Evolutionary conservation across 2,113 vertebrate species (phyloP).

Genomic region (Sinocyclocheilus anshuiensis): DNA sequence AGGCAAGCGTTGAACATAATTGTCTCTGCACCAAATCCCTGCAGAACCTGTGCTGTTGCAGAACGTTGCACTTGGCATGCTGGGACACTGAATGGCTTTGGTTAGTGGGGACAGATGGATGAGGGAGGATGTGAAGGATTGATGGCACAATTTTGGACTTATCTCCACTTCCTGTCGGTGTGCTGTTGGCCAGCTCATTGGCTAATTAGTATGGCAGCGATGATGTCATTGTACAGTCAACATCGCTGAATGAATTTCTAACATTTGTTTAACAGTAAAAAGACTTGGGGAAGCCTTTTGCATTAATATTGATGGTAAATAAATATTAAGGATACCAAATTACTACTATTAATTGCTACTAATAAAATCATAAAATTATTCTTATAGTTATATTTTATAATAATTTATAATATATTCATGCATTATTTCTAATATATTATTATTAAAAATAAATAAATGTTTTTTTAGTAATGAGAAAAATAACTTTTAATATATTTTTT

Average conservation of each 20-base stretch:
- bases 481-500: too few relatives aligned
- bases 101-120: constrained; percentile 57
- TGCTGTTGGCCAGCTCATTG: constrained; percentile 48
- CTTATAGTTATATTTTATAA: not conserved
- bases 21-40: constrained; percentile 18
- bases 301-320: not conserved
- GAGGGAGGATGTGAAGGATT: constrained; percentile 49
- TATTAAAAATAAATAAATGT: too few relatives aligned
- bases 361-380: not conserved
- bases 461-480: too few relatives aligned
- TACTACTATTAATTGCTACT: not conserved
- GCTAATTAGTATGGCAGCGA: constrained; percentile 30
- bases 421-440: not conserved
- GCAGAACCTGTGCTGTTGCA: constrained; percentile 29
- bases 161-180: constrained; percentile 51
- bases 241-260: constrained; percentile 23
- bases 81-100: constrained; percentile 32
- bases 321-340: not conserved
- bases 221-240: constrained; percentile 46
- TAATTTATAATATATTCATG: not conserved
- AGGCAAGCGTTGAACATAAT: constrained; percentile 22
- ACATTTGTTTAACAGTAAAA: too few relatives aligned
- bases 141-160: constrained; percentile 52
- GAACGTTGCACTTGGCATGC: constrained; percentile 28
- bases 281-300: not conserved